Evolutionary conservation across 2,888 invertebrate species (phyloP).

Genomic region (Galerucella pusilla): DNA sequence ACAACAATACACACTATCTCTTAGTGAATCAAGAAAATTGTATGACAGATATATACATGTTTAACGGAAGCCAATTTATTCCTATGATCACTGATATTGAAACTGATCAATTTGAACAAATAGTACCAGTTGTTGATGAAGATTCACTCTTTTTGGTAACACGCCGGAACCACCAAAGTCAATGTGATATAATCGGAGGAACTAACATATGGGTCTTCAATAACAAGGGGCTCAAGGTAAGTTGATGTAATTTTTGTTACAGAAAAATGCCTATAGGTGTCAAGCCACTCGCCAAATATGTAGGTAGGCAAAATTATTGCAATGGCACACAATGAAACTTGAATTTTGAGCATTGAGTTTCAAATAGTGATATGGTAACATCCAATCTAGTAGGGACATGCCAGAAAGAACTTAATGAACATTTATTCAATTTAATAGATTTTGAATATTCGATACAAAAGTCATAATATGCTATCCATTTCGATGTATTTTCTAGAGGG

Average conservation of each 20-base stretch:
- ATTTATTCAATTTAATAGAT: no score
- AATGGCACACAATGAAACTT: background rate
- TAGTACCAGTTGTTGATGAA: slow-evolving; percentile 60
- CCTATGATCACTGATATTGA: slow-evolving; percentile 58
- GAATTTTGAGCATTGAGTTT: no score
- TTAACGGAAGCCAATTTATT: slow-evolving; percentile 55
- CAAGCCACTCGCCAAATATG: no score
- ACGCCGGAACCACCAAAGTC: slow-evolving; percentile 39
- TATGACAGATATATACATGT: slow-evolving; percentile 63
- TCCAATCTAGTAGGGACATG: no score
- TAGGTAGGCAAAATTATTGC: no score
- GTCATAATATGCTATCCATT: no score
- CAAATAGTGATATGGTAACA: no score
- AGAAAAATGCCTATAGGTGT: no score
- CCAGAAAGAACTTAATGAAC: no score
- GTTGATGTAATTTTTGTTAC: slow-evolving; percentile 17
- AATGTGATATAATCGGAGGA: slow-evolving; percentile 55
- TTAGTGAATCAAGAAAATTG: slow-evolving; percentile 64
- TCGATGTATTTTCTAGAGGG: no score
- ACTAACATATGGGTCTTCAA: slow-evolving; percentile 65
- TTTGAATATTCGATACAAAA: no score
- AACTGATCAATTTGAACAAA: slow-evolving; percentile 66
- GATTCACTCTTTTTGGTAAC: slow-evolving; percentile 62
- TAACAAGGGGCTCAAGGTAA: slow-evolving; percentile 57
- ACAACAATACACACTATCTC: slow-evolving; percentile 58